Conservation (phyloP, 2,888 invertebrate genomes). For the Eupithecia subfuscata region DNA sequence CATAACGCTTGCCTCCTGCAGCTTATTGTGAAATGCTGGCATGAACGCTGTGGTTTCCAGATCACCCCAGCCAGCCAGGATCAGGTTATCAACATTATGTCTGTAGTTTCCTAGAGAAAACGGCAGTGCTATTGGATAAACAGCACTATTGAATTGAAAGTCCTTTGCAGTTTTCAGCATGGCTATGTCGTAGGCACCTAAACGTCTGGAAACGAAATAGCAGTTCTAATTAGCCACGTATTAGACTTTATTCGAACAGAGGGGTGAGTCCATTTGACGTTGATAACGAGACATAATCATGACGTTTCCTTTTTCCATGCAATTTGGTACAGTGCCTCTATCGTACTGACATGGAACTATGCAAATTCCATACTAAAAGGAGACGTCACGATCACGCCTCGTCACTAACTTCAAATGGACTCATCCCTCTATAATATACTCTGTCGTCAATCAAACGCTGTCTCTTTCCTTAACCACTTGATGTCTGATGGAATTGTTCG, state of each 20-base stretch:
- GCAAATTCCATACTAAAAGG: too few relatives aligned
- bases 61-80: constrained; percentile 82
- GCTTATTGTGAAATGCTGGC: constrained; percentile 67
- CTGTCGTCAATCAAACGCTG: neutral
- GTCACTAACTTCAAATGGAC: neutral
- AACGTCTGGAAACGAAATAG: constrained; percentile 55
- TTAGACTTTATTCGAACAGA: too few relatives aligned
- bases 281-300: too few relatives aligned
- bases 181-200: constrained; percentile 82
- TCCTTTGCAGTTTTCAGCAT: constrained; percentile 68
- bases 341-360: too few relatives aligned
- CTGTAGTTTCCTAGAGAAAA: constrained; percentile 21
- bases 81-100: constrained; percentile 50
- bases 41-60: constrained; percentile 65
- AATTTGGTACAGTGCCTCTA: too few relatives aligned
- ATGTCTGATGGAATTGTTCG: neutral
- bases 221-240: neutral
- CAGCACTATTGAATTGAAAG: constrained; percentile 64
- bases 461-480: neutral
- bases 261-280: too few relatives aligned
- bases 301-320: too few relatives aligned
- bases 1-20: constrained; percentile 75
- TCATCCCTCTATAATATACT: too few relatives aligned
- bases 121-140: constrained; percentile 77
- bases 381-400: too few relatives aligned